Evolutionary conservation across 1,140 invertebrate genomes (phyloP).

Genomic region (Pseudomyrmex flavicornis): DNA sequence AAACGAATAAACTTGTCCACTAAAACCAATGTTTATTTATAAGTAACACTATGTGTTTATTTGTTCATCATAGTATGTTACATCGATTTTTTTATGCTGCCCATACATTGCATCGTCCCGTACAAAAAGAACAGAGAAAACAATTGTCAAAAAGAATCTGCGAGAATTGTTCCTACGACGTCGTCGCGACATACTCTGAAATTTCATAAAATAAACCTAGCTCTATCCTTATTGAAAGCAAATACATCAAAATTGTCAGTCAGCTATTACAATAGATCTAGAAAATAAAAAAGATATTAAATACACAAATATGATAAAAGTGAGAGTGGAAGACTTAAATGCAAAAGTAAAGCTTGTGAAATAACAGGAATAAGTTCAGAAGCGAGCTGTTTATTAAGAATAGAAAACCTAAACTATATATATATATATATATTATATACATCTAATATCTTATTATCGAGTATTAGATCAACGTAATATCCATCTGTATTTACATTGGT

Average conservation of each 20-base stretch:
- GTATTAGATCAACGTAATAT: constrained; percentile 11
- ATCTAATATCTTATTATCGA: neutral
- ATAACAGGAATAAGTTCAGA: neutral
- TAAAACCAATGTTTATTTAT: constrained; percentile 12
- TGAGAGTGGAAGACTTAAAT: constrained; percentile 32
- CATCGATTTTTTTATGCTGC: constrained; percentile 43
- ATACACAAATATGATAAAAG: too few relatives aligned
- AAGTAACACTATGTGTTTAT: constrained; percentile 38
- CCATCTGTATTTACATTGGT: constrained; percentile 17
- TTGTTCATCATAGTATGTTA: constrained; percentile 32
- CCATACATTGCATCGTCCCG: constrained; percentile 44
- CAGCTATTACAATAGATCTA: neutral
- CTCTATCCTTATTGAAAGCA: neutral
- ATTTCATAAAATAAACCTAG: neutral
- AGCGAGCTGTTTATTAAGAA: neutral
- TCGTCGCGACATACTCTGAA: too few relatives aligned
- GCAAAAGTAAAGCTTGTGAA: constrained; percentile 22
- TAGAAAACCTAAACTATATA: constrained; percentile 9
- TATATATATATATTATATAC: neutral
- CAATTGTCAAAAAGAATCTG: neutral
- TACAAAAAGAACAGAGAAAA: constrained; percentile 7
- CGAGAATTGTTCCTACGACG: neutral
- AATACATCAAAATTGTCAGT: neutral
- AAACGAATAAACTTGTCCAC: constrained; percentile 1
- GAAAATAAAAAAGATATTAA: constrained; percentile 7